Percentiles rank a stretch among this genome's conserved stretches.
Evolutionary conservation across 2,113 vertebrate species (phyloP).

Genomic region (Perognathus longimembris): DNA sequence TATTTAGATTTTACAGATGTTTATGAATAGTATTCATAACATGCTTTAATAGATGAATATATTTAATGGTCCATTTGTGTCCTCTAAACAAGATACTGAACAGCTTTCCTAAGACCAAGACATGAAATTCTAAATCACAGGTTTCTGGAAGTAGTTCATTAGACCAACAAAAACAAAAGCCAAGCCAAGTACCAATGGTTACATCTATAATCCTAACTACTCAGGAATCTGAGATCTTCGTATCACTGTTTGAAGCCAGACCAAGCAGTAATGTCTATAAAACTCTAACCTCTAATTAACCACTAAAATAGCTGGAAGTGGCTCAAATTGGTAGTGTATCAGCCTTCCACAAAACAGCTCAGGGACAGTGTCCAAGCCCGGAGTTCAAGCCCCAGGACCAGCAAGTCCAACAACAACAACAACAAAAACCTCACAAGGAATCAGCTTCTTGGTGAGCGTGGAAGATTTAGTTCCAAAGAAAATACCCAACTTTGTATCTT

Average conservation of each 20-base stretch:
- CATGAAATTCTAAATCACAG: background rate
- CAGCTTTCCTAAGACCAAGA: background rate
- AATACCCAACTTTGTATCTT: background rate
- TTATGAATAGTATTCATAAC: background rate
- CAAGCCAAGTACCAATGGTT: too few species aligned
- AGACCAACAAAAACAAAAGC: background rate
- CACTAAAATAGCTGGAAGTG: too few species aligned
- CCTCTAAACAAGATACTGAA: background rate
- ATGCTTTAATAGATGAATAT: background rate
- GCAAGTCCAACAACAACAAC: too few species aligned
- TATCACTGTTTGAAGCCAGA: too few species aligned
- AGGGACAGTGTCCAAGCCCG: too few species aligned
- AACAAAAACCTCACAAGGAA: background rate
- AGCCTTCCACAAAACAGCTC: too few species aligned
- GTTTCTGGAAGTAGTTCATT: conserved; percentile 7
- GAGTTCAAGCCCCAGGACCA: too few species aligned
- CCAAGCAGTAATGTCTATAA: too few species aligned
- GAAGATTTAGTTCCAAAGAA: background rate
- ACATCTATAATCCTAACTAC: too few species aligned
- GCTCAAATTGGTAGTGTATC: too few species aligned
- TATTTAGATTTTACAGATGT: conserved; percentile 17
- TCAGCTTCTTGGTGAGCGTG: background rate
- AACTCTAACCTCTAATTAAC: too few species aligned
- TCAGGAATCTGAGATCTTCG: too few species aligned
- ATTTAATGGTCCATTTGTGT: conserved; percentile 21